Evolutionary conservation across 2,888 invertebrate genomes (phyloP).

Genomic region (Argyresthia albistria): DNA sequence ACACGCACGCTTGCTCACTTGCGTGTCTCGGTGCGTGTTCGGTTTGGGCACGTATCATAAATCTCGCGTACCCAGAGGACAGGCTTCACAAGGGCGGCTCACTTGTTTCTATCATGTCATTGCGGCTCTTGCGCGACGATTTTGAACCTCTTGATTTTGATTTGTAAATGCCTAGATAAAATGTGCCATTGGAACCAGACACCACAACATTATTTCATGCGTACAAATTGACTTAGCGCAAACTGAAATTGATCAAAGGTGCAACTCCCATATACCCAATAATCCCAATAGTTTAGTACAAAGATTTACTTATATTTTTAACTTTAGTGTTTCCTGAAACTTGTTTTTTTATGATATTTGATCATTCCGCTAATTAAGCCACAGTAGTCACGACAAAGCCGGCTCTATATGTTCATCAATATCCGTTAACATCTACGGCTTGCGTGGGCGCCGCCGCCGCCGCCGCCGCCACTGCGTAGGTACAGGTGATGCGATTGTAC

Average conservation of each 20-base stretch:
- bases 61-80: slow-evolving; percentile 23
- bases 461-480: too few species aligned
- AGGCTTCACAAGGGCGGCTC: slow-evolving; percentile 17
- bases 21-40: slow-evolving; percentile 39
- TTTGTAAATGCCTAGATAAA: too few species aligned
- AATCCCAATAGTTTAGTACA: too few species aligned
- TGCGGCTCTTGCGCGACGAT: slow-evolving; percentile 15
- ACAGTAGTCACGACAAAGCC: slow-evolving; percentile 27
- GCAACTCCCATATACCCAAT: too few species aligned
- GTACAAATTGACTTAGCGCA: too few species aligned
- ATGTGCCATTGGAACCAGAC: too few species aligned
- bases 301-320: too few species aligned
- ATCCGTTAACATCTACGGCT: slow-evolving; percentile 45
- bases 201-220: too few species aligned
- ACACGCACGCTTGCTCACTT: slow-evolving; percentile 37
- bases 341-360: neutral
- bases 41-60: slow-evolving; percentile 42
- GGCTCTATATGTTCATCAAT: slow-evolving; percentile 33
- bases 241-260: too few species aligned
- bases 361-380: neutral
- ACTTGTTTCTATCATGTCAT: slow-evolving; percentile 14
- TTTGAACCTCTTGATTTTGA: neutral
- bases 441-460: slow-evolving; percentile 26
- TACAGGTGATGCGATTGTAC: too few species aligned
- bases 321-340: too few species aligned